phyloP scores from a whole-genome alignment of 1,140 invertebrate genomes.

The Drosophila sp. region DNA sequence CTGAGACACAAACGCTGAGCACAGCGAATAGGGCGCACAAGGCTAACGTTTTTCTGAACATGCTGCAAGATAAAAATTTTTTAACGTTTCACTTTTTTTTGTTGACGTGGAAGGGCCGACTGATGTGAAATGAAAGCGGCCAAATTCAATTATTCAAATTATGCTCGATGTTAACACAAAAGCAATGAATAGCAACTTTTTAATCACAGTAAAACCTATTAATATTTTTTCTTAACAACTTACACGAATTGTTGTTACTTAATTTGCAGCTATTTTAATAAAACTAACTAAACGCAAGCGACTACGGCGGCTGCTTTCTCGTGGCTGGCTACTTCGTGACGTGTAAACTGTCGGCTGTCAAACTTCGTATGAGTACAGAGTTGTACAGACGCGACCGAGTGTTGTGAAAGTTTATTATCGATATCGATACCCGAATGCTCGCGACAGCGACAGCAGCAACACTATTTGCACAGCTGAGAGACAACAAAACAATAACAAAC shows the following conservation, averaged over 20 bases:
- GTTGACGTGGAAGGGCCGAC: slow-evolving; percentile 78
- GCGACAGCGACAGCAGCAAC: slow-evolving; percentile 6
- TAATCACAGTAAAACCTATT: neutral
- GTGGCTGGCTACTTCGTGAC: slow-evolving; percentile 71
- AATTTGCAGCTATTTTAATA: slow-evolving; percentile 39
- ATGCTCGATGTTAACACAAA: slow-evolving; percentile 15
- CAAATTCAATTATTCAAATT: neutral
- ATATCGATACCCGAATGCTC: neutral
- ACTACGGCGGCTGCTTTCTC: slow-evolving; percentile 62
- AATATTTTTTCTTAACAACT: slow-evolving; percentile 45
- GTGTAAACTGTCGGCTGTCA: slow-evolving; percentile 76
- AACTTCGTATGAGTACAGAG: slow-evolving; percentile 41
- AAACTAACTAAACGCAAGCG: slow-evolving; percentile 45
- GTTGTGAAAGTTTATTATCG: slow-evolving; percentile 14
- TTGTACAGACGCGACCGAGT: too few species aligned
- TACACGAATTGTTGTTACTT: slow-evolving; percentile 60
- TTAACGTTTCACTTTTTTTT: slow-evolving; percentile 67
- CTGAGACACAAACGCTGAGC: slow-evolving; percentile 66
- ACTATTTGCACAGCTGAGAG: slow-evolving; percentile 40
- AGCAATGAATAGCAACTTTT: neutral
- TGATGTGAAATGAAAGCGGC: slow-evolving; percentile 13
- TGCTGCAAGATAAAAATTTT: slow-evolving; percentile 53
- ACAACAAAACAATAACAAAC: slow-evolving; percentile 59
- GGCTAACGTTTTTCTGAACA: slow-evolving; percentile 68
- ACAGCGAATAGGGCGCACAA: slow-evolving; percentile 70